Conservation (phyloP, 1,140 invertebrate genomes). For the Nasonia vitripennis region DNA sequence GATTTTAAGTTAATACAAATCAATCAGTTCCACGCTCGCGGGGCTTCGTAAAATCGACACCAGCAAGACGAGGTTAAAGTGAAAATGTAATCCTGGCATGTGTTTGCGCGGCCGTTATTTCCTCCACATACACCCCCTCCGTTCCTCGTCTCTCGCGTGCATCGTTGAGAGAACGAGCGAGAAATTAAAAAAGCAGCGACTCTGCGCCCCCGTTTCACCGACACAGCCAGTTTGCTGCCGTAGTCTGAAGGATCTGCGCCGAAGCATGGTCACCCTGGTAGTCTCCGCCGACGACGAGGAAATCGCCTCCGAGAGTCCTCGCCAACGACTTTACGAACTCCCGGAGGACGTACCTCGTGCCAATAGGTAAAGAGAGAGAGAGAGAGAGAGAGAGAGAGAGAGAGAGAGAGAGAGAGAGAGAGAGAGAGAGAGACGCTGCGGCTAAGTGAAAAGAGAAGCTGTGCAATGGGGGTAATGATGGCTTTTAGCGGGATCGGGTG, state of each 20-base stretch:
- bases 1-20: no score
- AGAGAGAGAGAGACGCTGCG: not conserved
- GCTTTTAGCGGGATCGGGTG: not conserved
- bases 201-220: slow-evolving; percentile 23
- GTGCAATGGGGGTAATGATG: not conserved
- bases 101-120: not conserved
- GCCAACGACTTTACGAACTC: slow-evolving; percentile 59
- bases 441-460: not conserved
- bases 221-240: slow-evolving; percentile 51
- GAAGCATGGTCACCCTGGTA: slow-evolving; percentile 64
- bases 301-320: slow-evolving; percentile 58
- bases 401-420: slow-evolving; percentile 24
- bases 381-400: not conserved
- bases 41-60: no score
- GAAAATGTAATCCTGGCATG: no score
- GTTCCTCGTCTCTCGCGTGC: not conserved
- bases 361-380: slow-evolving; percentile 61
- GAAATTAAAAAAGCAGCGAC: slow-evolving; percentile 11
- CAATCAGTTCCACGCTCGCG: no score
- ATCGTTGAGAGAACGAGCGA: not conserved
- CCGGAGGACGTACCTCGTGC: slow-evolving; percentile 54
- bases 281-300: slow-evolving; percentile 63
- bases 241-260: slow-evolving; percentile 66
- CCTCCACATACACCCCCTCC: not conserved
- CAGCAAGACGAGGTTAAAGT: no score